Conservation (phyloP, 2,797 vertebrate genomes). For the Cossypha heuglini region DNA sequence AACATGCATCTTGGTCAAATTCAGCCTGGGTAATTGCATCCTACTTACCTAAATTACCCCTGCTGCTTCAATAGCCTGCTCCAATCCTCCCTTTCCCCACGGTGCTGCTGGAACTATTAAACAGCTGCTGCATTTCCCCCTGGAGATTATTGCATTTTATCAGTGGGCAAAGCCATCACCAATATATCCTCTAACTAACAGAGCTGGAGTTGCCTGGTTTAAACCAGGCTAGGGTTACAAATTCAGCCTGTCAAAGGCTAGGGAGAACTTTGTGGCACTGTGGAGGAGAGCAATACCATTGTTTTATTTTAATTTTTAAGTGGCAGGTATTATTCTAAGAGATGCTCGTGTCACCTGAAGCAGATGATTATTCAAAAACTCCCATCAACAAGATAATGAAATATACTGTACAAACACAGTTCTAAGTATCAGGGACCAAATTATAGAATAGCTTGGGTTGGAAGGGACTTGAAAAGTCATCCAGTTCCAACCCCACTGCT, state of each 20-base stretch:
- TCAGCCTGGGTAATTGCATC: neutral
- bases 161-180: neutral
- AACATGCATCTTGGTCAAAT: neutral
- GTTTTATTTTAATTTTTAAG: neutral
- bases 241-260: neutral
- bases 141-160: neutral
- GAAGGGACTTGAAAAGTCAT: neutral
- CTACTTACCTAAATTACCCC: neutral
- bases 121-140: constrained; percentile 17
- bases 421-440: neutral
- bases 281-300: neutral
- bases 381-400: neutral
- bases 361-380: neutral
- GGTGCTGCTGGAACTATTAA: neutral
- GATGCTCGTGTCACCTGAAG: neutral
- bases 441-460: neutral
- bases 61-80: neutral
- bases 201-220: neutral
- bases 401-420: neutral
- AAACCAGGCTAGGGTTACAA: neutral
- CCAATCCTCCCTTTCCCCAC: neutral
- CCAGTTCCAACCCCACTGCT: neutral
- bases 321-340: neutral
- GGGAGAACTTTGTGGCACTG: neutral
- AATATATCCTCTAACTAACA: neutral